phyloP scores from a whole-genome alignment of 1,140 invertebrate genomes.

The Lepidurus arcticus region DNA sequence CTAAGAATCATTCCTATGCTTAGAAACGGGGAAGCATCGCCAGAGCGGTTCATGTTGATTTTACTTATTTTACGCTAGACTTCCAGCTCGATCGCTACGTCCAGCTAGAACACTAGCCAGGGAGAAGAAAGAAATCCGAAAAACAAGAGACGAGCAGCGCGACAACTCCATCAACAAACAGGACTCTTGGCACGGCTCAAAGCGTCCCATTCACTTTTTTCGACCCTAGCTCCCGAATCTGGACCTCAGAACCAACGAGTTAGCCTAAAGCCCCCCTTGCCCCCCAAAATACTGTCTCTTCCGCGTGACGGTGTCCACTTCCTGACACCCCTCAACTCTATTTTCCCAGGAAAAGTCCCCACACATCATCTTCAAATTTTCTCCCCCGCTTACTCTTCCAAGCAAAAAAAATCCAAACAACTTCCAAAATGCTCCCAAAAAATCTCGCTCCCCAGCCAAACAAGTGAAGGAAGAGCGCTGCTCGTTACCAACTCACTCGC shows the following conservation, averaged over 20 bases:
- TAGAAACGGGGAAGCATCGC: neutral
- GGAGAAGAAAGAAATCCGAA: neutral
- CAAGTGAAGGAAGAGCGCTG: neutral
- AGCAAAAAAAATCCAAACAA: no score
- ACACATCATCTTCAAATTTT: no score
- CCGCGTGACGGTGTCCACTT: no score
- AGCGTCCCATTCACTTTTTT: slow-evolving; percentile 18
- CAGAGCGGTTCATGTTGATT: neutral
- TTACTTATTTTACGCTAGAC: neutral
- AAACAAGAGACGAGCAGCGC: neutral
- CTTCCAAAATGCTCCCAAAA: neutral
- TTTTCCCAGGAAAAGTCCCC: no score
- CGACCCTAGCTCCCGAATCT: neutral
- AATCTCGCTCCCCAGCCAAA: neutral
- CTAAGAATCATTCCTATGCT: neutral
- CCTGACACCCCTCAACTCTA: no score
- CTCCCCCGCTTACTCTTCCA: no score
- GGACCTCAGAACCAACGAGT: no score
- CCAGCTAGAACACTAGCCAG: neutral
- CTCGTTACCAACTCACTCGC: neutral
- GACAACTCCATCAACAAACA: slow-evolving; percentile 8
- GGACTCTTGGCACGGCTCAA: neutral
- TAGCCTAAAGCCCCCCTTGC: no score
- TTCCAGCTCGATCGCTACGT: neutral
- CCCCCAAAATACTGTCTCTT: no score